These are phyloP conservation scores for Neodiprion fabricii DNA, from an alignment of 1,140 invertebrate genomes.

Conservation along the genomic window DNA sequence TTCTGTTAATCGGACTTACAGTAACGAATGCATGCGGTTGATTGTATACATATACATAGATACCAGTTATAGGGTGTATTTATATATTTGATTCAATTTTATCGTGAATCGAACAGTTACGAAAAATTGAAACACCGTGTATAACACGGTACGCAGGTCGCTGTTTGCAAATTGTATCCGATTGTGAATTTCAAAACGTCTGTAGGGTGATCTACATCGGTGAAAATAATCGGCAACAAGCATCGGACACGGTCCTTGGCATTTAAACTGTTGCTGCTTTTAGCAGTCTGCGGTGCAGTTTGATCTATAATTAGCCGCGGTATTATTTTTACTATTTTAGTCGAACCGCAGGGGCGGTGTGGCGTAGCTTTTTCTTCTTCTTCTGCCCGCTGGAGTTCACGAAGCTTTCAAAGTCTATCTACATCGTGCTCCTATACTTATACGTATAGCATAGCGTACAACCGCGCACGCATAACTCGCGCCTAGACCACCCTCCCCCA, in stretches of 20 bases:
- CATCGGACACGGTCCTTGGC: not conserved
- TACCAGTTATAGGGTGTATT: no score
- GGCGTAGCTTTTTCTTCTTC: not conserved
- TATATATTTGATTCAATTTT: no score
- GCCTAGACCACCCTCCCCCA: not conserved
- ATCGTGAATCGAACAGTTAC: no score
- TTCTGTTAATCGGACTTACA: no score
- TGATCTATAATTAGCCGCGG: not conserved
- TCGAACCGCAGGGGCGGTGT: not conserved
- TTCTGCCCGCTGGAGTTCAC: not conserved
- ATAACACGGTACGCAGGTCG: no score
- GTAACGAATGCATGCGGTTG: no score
- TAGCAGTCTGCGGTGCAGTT: conserved; percentile 5
- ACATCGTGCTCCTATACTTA: no score
- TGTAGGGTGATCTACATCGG: not conserved
- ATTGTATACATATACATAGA: no score
- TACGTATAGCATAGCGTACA: not conserved
- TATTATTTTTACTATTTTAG: conserved; percentile 8
- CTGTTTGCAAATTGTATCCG: no score
- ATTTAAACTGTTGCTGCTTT: not conserved
- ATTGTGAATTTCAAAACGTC: no score
- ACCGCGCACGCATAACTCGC: not conserved
- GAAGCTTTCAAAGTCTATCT: not conserved
- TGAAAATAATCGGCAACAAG: not conserved
- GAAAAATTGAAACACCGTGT: no score